Conservation (phyloP, 1,140 invertebrate genomes). For the Brachionus rotundiformis region DNA sequence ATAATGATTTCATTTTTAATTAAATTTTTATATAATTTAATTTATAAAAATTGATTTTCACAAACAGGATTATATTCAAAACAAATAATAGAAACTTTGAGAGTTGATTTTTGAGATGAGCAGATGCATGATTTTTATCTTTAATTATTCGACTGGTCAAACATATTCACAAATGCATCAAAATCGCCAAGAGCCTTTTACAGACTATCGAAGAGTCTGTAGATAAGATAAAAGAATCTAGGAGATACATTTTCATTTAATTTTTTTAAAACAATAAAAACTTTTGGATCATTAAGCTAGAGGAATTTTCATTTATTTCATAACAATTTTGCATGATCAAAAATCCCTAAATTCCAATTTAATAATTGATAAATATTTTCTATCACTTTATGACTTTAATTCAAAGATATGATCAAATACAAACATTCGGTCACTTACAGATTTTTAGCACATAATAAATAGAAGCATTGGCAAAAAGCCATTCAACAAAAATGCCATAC, state of each 20-base stretch:
- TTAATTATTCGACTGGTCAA: neutral
- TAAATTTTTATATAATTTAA: no score
- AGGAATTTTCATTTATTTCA: neutral
- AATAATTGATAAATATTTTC: neutral
- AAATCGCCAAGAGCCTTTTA: neutral
- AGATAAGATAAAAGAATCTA: neutral
- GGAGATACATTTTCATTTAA: neutral
- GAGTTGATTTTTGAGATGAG: no score
- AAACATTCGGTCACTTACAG: neutral
- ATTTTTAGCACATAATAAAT: constrained; percentile 14
- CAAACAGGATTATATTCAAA: no score
- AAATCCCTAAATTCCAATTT: neutral
- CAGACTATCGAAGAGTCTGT: neutral
- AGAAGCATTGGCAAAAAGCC: neutral
- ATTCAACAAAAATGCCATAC: neutral
- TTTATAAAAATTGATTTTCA: no score
- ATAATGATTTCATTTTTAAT: no score
- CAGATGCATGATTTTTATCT: neutral
- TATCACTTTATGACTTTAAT: constrained; percentile 16
- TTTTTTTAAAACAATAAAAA: neutral
- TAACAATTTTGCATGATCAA: constrained; percentile 8
- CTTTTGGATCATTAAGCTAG: neutral
- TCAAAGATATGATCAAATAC: neutral
- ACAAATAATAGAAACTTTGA: no score
- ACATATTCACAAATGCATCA: neutral